Evolutionary conservation across 2,113 vertebrate genomes (phyloP), one percentile per base, ranked within the genome.

Genomic region (Lophura nycthemera): DNA sequence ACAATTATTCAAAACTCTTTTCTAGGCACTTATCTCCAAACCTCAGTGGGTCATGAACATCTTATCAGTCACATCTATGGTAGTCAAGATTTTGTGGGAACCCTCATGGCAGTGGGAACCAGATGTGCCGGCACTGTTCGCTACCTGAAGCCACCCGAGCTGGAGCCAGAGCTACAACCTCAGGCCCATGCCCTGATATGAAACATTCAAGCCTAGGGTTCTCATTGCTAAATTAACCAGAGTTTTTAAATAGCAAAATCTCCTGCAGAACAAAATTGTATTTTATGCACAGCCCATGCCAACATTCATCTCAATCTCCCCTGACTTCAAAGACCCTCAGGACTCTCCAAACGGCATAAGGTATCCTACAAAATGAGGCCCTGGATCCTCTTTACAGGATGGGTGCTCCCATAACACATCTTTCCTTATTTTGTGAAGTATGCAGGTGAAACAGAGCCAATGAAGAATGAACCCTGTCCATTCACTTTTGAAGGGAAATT

Each of bases 71-170:
- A 25, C 36, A 60, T 18, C 14, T 34, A 8, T 38, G 22, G 21
- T 24, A 32, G 50, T 10, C 22, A 45, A 24, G 18, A 16, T 17
- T 84, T 67, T 22, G 50, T 21, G 6, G 11, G 43, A 59, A 34
- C 1, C 8, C 17, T 3, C 1, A 5, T 5, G 24, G 48, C 20
- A 50, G 36, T 9, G 11, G 29, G 3, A 38, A 27, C 27, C 27
- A 50, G 34, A 8, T 65, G n/a, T 89, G 19, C 0, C 72, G 66
- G 13, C 18, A 1, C 0, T 10, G 36, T 22, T 74, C 59, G 36
- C 8, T 47, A 57, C 18, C 5, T 30, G 57, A 77, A n/a, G 11
- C 8, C 30, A 18, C 36, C 64, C 61, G 63, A 78, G 20, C 24
- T 47, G 4, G 9, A 85, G 17, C 20, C 52, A 52, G 22, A 77